phyloP scores from a whole-genome alignment of 2,113 vertebrate species.

The Phyllostomus hastatus region DNA sequence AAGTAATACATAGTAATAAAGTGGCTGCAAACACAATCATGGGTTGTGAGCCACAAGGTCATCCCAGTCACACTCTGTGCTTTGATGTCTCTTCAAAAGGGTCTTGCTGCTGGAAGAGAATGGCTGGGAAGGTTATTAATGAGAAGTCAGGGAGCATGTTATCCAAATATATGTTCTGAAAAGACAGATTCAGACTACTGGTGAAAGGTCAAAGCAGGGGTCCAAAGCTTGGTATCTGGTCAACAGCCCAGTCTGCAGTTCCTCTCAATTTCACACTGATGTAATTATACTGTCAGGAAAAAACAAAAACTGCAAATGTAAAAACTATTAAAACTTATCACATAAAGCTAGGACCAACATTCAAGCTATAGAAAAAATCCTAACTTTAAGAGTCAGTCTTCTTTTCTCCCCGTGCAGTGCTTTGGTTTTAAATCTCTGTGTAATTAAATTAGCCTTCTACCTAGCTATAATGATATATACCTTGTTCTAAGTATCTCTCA shows the following conservation, averaged over 20 bases:
- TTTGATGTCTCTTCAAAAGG: not conserved
- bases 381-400: not conserved
- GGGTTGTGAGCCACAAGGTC: not conserved
- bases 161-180: not conserved
- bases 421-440: not conserved
- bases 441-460: not conserved
- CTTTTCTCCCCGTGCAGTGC: not conserved
- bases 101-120: not conserved
- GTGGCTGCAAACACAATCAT: not conserved
- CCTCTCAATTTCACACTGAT: not conserved
- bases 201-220: not conserved
- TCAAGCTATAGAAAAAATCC: not conserved
- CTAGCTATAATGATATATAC: not conserved
- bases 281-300: not conserved
- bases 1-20: not conserved
- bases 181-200: not conserved
- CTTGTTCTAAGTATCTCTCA: not conserved
- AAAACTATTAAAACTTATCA: not conserved
- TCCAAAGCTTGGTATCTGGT: not conserved
- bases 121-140: not conserved
- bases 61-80: not conserved
- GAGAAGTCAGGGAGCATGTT: not conserved
- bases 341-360: not conserved
- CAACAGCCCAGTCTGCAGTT: not conserved
- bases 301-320: not conserved